These are phyloP conservation scores for Mus caroli DNA, from an alignment of 2,797 vertebrate genomes.

Conservation along the genomic window DNA sequence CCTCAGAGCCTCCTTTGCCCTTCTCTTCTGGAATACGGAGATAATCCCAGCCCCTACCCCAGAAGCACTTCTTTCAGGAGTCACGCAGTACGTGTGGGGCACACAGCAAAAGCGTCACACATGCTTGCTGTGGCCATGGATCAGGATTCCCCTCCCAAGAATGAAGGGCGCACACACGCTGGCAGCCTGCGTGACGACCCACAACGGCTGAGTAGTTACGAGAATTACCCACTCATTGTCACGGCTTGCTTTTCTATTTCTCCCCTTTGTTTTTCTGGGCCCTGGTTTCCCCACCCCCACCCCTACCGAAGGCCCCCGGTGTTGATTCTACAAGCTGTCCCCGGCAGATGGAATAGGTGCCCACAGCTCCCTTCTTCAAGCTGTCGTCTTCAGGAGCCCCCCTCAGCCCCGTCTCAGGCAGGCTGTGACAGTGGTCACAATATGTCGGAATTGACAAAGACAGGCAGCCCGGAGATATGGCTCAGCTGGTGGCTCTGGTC, in stretches of 20 bases:
- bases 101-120: not conserved
- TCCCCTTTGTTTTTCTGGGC: slow-evolving; percentile 1
- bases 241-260: not conserved
- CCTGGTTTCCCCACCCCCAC: not conserved
- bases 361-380: slow-evolving; percentile 41
- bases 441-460: slow-evolving; percentile 35
- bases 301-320: not conserved
- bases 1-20: not conserved
- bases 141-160: not conserved
- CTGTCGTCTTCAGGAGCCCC: slow-evolving; percentile 12
- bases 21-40: not conserved
- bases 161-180: not conserved
- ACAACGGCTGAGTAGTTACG: not conserved
- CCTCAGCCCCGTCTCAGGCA: not conserved
- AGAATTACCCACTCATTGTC: not conserved
- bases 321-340: slow-evolving; percentile 60
- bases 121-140: not conserved
- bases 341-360: slow-evolving; percentile 52
- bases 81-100: accelerated
- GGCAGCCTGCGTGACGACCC: accelerated
- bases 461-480: not conserved
- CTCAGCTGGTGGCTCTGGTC: not conserved
- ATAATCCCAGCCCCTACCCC: accelerated
- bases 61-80: not conserved
- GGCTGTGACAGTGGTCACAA: slow-evolving; percentile 55